Percentiles rank a stretch among this genome's conserved stretches.
phyloP scores from a whole-genome alignment of 2,888 invertebrate species.

The Choreutis nemorana region DNA sequence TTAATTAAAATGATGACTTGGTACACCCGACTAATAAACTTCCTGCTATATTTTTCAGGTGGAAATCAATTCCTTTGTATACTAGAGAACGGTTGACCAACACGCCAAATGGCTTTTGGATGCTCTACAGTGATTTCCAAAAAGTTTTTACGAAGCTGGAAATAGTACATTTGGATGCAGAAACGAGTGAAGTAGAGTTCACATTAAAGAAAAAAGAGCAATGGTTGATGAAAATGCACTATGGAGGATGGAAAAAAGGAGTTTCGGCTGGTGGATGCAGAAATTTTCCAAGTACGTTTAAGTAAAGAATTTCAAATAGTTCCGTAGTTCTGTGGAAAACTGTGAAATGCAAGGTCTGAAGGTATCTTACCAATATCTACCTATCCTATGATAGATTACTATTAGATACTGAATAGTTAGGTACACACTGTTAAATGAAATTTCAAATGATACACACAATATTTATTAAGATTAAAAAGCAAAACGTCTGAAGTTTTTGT shows the following conservation, averaged over 20 bases:
- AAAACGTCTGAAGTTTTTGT: too few relatives aligned
- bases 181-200: conserved; percentile 86
- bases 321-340: too few relatives aligned
- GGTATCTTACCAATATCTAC: too few relatives aligned
- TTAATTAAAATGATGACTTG: not conserved
- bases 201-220: conserved; percentile 77
- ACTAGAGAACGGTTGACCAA: conserved; percentile 77
- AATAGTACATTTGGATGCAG: conserved; percentile 85
- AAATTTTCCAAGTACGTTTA: conserved; percentile 76
- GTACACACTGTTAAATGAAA: not conserved
- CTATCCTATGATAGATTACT: too few relatives aligned
- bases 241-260: conserved; percentile 86
- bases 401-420: not conserved
- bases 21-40: not conserved
- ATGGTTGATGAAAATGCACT: conserved; percentile 89
- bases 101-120: conserved; percentile 81
- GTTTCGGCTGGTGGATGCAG: conserved; percentile 91
- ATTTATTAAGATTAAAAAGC: too few relatives aligned
- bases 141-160: conserved; percentile 84
- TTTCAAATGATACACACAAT: too few relatives aligned
- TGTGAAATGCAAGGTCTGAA: too few relatives aligned
- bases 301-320: too few relatives aligned
- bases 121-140: conserved; percentile 83
- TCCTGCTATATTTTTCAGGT: conserved; percentile 30
- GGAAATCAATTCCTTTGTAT: conserved; percentile 78